phyloP scores from a whole-genome alignment of 2,888 invertebrate species.

The Blomia tropicalis region DNA sequence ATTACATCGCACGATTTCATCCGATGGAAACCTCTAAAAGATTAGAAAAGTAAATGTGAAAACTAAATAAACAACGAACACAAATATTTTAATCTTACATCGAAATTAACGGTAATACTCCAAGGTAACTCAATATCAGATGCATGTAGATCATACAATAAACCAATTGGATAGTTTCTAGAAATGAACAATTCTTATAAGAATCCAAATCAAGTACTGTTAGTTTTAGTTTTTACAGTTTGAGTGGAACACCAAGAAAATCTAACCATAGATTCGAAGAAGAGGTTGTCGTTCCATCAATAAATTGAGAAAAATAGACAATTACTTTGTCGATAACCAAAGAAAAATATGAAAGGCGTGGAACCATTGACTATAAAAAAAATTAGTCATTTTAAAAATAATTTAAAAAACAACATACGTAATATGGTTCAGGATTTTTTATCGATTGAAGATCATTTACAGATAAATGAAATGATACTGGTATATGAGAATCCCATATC shows the following conservation, averaged over 20 bases:
- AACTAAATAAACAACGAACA: neutral
- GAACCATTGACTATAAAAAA: slow-evolving; percentile 55
- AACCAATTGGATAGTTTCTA: slow-evolving; percentile 55
- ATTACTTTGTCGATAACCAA: slow-evolving; percentile 83
- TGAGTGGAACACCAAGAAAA: slow-evolving; percentile 72
- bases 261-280: slow-evolving; percentile 79
- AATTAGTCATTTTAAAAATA: slow-evolving; percentile 3
- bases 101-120: slow-evolving; percentile 65
- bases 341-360: slow-evolving; percentile 81
- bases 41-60: slow-evolving; percentile 3
- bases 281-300: slow-evolving; percentile 61
- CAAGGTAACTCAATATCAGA: slow-evolving; percentile 66
- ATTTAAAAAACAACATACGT: slow-evolving; percentile 24
- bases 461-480: slow-evolving; percentile 75
- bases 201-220: neutral
- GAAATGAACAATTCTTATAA: slow-evolving; percentile 26
- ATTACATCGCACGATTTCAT: slow-evolving; percentile 64
- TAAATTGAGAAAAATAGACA: slow-evolving; percentile 67
- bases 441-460: slow-evolving; percentile 72
- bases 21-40: slow-evolving; percentile 66
- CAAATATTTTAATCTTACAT: neutral
- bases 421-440: slow-evolving; percentile 78
- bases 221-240: slow-evolving; percentile 45
- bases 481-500: slow-evolving; percentile 88
- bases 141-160: slow-evolving; percentile 67